Percentiles rank a stretch among this genome's conserved stretches.
These are phyloP conservation scores for Acrocephalus arundinaceus DNA, from an alignment of 2,113 vertebrate genomes.

Conservation along the genomic window DNA sequence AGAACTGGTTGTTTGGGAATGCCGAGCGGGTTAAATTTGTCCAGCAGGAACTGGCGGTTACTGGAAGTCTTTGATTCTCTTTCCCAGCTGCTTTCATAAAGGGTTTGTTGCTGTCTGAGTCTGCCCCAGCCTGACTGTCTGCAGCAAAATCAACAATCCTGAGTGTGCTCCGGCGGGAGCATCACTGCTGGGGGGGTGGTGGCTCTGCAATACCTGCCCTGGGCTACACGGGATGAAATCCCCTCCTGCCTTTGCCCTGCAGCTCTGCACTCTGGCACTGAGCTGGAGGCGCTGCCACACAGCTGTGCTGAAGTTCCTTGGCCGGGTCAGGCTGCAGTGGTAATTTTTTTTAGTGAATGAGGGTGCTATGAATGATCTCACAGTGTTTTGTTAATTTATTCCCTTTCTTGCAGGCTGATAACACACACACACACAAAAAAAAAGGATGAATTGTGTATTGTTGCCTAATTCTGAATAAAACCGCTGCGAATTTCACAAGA, in stretches of 20 bases:
- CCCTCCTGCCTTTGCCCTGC: not conserved
- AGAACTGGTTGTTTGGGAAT: not conserved
- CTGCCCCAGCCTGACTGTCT: conserved; percentile 41
- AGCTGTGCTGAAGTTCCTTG: not conserved
- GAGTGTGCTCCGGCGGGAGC: accelerated
- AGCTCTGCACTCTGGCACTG: not conserved
- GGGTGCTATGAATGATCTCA: not conserved
- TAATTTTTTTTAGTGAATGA: not conserved
- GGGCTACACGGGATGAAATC: not conserved
- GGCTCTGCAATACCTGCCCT: not conserved
- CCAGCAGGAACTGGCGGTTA: not conserved
- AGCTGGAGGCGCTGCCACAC: not conserved
- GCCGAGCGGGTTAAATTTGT: not conserved
- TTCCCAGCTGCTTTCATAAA: conserved; percentile 49
- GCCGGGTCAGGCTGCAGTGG: not conserved
- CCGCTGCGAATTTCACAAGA: not conserved
- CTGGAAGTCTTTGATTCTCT: conserved; percentile 29
- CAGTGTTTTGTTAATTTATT: not conserved
- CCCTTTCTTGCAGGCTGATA: not conserved
- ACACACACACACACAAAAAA: not conserved
- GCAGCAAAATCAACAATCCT: conserved; percentile 37
- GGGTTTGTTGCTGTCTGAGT: conserved; percentile 43
- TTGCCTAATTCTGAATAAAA: conserved; percentile 5
- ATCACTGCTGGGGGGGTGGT: accelerated
- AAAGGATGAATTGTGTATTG: not conserved